A percentile compares a stretch with the other conserved stretches of the same genome.
These are phyloP conservation scores for Odontothrips loti DNA, from an alignment of 2,888 invertebrate species.

Conservation along the genomic window DNA sequence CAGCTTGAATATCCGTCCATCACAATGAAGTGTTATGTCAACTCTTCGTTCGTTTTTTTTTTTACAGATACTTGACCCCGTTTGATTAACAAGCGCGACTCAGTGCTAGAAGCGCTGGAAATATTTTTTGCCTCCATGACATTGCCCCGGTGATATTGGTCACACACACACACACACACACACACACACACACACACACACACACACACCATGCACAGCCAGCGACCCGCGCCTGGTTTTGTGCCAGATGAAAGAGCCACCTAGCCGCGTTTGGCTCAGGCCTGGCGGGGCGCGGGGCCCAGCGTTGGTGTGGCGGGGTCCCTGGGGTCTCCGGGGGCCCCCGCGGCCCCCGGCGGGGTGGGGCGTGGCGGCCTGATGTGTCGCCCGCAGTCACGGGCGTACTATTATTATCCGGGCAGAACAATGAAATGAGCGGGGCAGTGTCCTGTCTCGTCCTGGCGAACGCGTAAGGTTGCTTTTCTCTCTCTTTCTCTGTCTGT, in stretches of 20 bases:
- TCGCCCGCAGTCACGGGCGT: neutral
- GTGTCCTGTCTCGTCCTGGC: neutral
- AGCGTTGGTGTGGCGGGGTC: neutral
- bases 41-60: no score
- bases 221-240: neutral
- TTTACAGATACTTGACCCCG: no score
- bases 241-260: neutral
- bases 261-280: neutral
- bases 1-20: no score
- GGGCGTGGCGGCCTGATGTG: neutral
- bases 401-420: slow-evolving; percentile 17
- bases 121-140: no score
- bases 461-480: neutral
- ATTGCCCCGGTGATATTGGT: no score
- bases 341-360: neutral
- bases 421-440: slow-evolving; percentile 20
- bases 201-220: neutral
- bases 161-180: no score
- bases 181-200: no score
- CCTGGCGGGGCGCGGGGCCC: no score
- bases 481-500: neutral
- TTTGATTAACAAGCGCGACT: no score
- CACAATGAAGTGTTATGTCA: no score
- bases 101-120: no score
- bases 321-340: neutral